These are phyloP conservation scores for Rhea pennata DNA, from an alignment of 2,113 vertebrate genomes.

Conservation along the genomic window DNA sequence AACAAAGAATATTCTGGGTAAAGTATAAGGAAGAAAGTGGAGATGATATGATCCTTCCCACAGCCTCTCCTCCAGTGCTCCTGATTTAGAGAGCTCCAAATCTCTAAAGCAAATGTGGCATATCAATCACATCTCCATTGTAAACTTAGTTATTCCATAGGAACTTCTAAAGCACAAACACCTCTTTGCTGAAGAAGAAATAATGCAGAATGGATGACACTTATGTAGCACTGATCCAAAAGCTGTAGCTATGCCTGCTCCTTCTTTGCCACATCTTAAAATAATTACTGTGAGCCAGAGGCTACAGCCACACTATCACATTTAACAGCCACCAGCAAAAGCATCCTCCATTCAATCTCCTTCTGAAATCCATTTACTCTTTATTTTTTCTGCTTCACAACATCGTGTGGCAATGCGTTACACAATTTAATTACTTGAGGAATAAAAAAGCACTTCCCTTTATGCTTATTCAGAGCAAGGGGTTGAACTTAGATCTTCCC, in stretches of 20 bases:
- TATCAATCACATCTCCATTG: not conserved
- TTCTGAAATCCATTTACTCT: not conserved
- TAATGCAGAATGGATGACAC: not conserved
- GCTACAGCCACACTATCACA: not conserved
- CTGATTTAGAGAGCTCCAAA: not conserved
- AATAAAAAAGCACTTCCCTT: slow-evolving; percentile 56
- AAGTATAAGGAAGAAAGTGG: not conserved
- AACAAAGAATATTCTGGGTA: not conserved
- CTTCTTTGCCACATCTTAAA: not conserved
- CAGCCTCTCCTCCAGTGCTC: not conserved
- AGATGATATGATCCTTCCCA: not conserved
- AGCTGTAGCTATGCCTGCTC: not conserved
- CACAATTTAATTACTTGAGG: slow-evolving; percentile 40
- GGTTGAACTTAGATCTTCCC: slow-evolving; percentile 45
- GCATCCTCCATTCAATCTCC: not conserved
- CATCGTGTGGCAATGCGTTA: slow-evolving; percentile 48
- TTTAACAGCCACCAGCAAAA: slow-evolving; percentile 34
- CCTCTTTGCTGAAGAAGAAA: not conserved
- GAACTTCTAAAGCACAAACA: not conserved
- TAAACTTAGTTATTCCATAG: not conserved
- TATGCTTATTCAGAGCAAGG: slow-evolving; percentile 35
- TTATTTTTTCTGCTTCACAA: slow-evolving; percentile 63
- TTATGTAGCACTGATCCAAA: not conserved
- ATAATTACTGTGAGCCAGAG: not conserved
- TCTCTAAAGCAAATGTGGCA: not conserved